Conservation (phyloP, 2,888 invertebrate species). For the Melanotus villosus region DNA sequence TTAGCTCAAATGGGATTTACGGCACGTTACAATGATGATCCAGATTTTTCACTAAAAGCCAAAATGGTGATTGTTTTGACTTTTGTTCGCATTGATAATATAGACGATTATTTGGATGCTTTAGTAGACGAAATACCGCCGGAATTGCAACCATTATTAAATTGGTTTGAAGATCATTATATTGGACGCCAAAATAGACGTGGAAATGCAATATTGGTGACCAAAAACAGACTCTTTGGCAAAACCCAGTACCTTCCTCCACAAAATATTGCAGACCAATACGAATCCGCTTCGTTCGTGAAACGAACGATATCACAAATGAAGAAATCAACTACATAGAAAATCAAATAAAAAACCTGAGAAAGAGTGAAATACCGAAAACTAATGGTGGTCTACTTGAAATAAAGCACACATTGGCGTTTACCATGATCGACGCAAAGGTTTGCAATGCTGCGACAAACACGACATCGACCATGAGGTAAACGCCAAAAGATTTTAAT, state of each 20-base stretch:
- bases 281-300: conserved; percentile 47
- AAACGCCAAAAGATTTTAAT: conserved; percentile 47
- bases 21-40: no score
- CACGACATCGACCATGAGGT: conserved; percentile 45
- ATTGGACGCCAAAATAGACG: no score
- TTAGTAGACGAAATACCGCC: no score
- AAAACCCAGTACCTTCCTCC: conserved; percentile 56
- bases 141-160: no score
- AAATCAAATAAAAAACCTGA: conserved; percentile 16
- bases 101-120: no score
- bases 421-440: conserved; percentile 51
- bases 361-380: conserved; percentile 7
- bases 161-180: no score
- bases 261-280: conserved; percentile 53
- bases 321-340: conserved; percentile 43
- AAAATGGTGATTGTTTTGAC: no score
- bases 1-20: no score
- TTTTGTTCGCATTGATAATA: no score
- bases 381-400: not conserved
- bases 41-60: no score
- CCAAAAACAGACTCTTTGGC: conserved; percentile 47
- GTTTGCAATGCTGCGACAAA: conserved; percentile 49
- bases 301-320: conserved; percentile 47
- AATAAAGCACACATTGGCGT: conserved; percentile 4
- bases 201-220: no score